These are phyloP conservation scores for Pimpla rufipes DNA, from an alignment of 2,888 invertebrate genomes.

Conservation along the genomic window DNA sequence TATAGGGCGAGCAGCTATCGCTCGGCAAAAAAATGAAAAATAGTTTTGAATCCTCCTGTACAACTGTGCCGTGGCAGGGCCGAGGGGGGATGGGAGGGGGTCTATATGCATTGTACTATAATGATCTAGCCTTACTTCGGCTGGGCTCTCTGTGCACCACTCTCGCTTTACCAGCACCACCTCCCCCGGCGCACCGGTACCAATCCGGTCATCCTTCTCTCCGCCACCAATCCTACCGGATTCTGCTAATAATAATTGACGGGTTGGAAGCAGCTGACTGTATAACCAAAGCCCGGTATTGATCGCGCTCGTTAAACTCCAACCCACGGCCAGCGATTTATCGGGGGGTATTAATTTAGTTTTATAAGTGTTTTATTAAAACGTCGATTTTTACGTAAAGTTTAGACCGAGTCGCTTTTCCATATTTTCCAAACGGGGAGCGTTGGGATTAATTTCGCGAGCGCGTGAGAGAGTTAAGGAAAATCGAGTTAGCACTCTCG, in stretches of 20 bases:
- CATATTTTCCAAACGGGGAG: not conserved
- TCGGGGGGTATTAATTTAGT: conserved; percentile 16
- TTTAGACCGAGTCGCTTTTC: not conserved
- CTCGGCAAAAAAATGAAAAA: too few species aligned
- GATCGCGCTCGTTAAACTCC: conserved; percentile 43
- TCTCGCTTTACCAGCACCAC: not conserved
- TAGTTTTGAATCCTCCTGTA: not conserved
- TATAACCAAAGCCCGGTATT: conserved; percentile 51
- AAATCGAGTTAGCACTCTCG: not conserved
- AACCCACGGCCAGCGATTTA: conserved; percentile 14
- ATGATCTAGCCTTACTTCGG: conserved; percentile 52
- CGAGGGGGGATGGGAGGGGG: too few species aligned
- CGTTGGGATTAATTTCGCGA: not conserved
- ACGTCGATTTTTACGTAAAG: not conserved
- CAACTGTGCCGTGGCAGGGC: not conserved
- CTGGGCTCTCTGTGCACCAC: conserved; percentile 7
- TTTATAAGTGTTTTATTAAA: conserved; percentile 5
- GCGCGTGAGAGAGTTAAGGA: not conserved
- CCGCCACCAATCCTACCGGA: conserved; percentile 13
- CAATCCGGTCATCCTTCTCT: conserved; percentile 16
- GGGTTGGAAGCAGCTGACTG: conserved; percentile 38
- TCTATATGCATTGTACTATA: conserved; percentile 51
- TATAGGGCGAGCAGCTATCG: too few species aligned
- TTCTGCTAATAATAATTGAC: conserved; percentile 66
- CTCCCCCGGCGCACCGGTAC: not conserved